These are phyloP conservation scores for Megaceryle torquata DNA, from an alignment of 2,113 vertebrate genomes.

Conservation along the genomic window DNA sequence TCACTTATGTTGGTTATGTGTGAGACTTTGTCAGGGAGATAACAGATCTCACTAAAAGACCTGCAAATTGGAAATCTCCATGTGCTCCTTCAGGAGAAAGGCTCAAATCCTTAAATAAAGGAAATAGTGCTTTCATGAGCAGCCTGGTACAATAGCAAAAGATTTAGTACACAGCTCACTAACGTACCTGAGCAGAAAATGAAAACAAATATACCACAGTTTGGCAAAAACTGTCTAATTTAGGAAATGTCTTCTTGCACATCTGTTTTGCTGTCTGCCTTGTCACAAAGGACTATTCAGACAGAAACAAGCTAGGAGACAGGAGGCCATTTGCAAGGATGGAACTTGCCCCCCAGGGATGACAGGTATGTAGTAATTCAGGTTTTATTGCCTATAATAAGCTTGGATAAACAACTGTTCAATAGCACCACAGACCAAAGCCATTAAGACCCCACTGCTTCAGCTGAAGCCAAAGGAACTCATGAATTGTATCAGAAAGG, in stretches of 20 bases:
- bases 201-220: not conserved
- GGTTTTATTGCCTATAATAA: constrained; percentile 65
- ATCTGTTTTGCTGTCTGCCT: not conserved
- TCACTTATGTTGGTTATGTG: not conserved
- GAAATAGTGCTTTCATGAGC: not conserved
- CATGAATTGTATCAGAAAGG: not conserved
- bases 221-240: not conserved
- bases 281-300: not conserved
- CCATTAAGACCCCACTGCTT: constrained; percentile 13
- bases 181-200: not conserved
- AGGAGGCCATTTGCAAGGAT: constrained; percentile 29
- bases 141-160: not conserved
- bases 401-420: constrained; percentile 56
- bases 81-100: not conserved
- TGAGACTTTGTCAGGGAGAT: not conserved
- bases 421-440: constrained; percentile 1
- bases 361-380: constrained; percentile 59
- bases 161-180: not conserved
- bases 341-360: constrained; percentile 21
- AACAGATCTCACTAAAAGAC: not conserved
- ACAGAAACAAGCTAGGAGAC: not conserved
- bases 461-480: not conserved
- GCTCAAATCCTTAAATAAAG: not conserved
- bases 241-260: not conserved
- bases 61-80: not conserved